A percentile compares a stretch with the other conserved stretches of the same genome.
Conservation (phyloP, 2,113 vertebrate genomes). For the human (Homo sapiens) region DNA sequence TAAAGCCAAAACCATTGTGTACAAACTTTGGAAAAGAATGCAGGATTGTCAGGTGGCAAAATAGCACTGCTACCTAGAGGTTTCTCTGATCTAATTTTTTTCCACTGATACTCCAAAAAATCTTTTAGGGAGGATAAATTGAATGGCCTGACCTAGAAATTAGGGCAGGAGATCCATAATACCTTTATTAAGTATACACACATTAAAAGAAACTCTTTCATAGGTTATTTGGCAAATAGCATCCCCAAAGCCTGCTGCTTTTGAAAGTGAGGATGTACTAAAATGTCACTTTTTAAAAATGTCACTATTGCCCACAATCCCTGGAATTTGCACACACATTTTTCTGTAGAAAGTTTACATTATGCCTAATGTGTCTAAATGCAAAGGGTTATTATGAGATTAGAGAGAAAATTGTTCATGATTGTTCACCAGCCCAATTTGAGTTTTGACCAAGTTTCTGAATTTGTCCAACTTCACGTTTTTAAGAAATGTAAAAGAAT, state of each 20-base stretch:
- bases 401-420: background rate
- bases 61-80: conserved; percentile 33
- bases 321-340: conserved; percentile 32
- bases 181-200: background rate
- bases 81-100: conserved; percentile 42
- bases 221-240: background rate
- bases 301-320: background rate
- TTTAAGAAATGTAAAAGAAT: conserved; percentile 39
- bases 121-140: background rate
- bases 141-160: conserved; percentile 22
- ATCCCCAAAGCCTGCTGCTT: conserved; percentile 1
- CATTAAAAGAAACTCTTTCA: conserved; percentile 31
- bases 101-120: conserved; percentile 26
- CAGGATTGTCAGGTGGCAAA: conserved; percentile 7
- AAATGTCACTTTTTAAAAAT: too few species aligned
- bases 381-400: background rate
- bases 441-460: conserved; percentile 22
- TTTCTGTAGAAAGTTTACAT: conserved; percentile 46
- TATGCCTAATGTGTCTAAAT: background rate
- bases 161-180: conserved; percentile 14
- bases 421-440: background rate
- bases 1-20: conserved; percentile 11
- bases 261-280: too few species aligned
- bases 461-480: conserved; percentile 16
- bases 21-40: conserved; percentile 45